Evolutionary conservation across 2,113 vertebrate genomes (phyloP).

Genomic region (Hippoglossus stenolepis): DNA sequence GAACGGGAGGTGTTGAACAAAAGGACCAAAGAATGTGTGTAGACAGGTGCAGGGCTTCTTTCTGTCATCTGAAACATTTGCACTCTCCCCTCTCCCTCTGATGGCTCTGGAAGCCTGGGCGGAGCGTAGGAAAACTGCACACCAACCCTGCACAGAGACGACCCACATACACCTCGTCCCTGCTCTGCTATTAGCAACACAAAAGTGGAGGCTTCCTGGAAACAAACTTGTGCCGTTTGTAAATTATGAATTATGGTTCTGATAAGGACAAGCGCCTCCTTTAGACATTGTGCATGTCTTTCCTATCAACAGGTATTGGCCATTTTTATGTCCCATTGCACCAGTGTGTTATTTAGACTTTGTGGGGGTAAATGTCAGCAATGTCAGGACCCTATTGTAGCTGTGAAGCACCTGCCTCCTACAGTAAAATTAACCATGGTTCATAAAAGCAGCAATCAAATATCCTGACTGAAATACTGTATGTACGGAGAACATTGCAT

Average conservation of each 20-base stretch:
- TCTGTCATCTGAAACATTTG: slow-evolving; percentile 64
- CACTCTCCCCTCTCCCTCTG: slow-evolving; percentile 30
- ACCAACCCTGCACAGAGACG: slow-evolving; percentile 19
- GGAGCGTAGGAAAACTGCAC: slow-evolving; percentile 9
- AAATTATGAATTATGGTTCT: neutral
- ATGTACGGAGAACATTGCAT: too few relatives aligned
- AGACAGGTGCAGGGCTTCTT: slow-evolving; percentile 75
- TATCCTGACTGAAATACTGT: neutral
- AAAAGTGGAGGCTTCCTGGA: slow-evolving; percentile 3
- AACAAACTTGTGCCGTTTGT: neutral
- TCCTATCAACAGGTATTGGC: slow-evolving; percentile 4
- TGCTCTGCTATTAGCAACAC: slow-evolving; percentile 23
- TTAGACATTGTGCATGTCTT: slow-evolving; percentile 7
- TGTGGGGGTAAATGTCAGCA: neutral
- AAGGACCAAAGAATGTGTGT: slow-evolving; percentile 70
- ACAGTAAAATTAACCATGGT: neutral
- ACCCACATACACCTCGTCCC: neutral
- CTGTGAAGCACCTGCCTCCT: neutral
- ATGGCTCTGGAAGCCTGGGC: slow-evolving; percentile 53
- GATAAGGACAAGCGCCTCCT: neutral
- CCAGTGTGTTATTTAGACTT: neutral
- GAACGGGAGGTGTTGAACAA: slow-evolving; percentile 69
- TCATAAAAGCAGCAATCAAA: neutral
- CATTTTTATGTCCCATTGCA: neutral
- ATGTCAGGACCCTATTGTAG: neutral